These are phyloP conservation scores for Laupala kohalensis DNA, from an alignment of 1,140 invertebrate genomes.

Conservation along the genomic window DNA sequence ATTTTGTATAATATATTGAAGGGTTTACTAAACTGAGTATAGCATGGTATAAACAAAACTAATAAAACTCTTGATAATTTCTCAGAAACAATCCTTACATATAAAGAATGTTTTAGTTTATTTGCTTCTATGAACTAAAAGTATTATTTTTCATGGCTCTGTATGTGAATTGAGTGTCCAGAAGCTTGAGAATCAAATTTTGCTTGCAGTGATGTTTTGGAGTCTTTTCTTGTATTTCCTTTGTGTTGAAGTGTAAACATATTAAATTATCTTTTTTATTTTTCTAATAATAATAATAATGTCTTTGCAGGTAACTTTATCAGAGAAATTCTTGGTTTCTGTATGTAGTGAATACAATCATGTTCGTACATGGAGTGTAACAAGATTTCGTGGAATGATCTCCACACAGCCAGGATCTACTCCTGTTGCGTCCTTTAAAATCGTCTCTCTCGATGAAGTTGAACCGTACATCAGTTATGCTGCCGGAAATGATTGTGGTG, in stretches of 20 bases:
- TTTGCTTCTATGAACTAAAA: no score
- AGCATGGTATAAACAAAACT: no score
- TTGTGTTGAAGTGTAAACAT: background rate
- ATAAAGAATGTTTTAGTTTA: no score
- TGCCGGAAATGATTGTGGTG: constrained; percentile 68
- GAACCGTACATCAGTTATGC: constrained; percentile 62
- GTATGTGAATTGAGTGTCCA: no score
- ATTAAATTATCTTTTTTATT: background rate
- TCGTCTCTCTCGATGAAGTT: constrained; percentile 76
- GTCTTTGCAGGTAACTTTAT: constrained; percentile 65
- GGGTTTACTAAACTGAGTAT: no score
- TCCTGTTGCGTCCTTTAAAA: constrained; percentile 91
- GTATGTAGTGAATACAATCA: constrained; percentile 97
- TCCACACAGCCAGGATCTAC: constrained; percentile 95
- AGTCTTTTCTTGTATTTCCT: background rate
- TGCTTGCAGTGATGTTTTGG: no score
- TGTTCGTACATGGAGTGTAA: constrained; percentile 91
- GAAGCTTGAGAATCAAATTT: no score
- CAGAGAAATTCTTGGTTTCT: constrained; percentile 92
- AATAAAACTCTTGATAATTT: no score
- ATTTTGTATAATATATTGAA: no score
- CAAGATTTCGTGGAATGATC: constrained; percentile 90
- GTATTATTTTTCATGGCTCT: no score
- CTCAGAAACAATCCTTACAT: no score
- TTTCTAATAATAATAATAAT: background rate